Conservation (phyloP, 1,140 invertebrate genomes). For the Drusus annulatus region DNA sequence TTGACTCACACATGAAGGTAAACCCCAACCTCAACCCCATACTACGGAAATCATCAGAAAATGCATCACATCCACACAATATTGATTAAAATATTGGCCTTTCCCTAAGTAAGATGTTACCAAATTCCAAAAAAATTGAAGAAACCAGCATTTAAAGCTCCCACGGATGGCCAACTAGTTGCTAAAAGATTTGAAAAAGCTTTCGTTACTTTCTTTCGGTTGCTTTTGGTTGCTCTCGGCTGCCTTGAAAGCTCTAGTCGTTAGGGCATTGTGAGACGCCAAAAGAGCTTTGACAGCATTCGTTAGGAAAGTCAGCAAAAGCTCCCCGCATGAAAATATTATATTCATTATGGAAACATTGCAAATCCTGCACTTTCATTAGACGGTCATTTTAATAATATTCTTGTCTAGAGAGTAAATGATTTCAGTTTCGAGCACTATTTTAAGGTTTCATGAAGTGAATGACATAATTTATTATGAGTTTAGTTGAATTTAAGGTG, state of each 20-base stretch:
- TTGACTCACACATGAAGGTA: too few species aligned
- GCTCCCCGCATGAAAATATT: neutral
- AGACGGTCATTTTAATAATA: too few species aligned
- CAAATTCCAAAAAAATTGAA: neutral
- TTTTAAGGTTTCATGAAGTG: too few species aligned
- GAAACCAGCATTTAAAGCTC: neutral
- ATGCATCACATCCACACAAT: too few species aligned
- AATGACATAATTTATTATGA: too few species aligned
- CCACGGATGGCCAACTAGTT: neutral
- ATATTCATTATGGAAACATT: slow-evolving; percentile 14
- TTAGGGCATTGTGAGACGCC: slow-evolving; percentile 5
- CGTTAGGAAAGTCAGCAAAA: slow-evolving; percentile 4
- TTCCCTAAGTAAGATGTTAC: neutral
- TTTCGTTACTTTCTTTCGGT: neutral
- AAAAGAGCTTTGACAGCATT: slow-evolving; percentile 1
- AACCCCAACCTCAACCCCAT: too few species aligned
- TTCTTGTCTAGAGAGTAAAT: too few species aligned
- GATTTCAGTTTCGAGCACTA: too few species aligned
- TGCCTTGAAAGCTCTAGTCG: neutral
- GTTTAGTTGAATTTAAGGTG: too few species aligned
- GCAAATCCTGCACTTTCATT: too few species aligned
- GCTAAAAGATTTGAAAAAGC: neutral
- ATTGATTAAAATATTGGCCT: too few species aligned
- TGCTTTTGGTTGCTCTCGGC: neutral
- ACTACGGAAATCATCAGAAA: too few species aligned